phyloP scores from a whole-genome alignment of 2,888 invertebrate genomes.

The Drosophila niveifrons region DNA sequence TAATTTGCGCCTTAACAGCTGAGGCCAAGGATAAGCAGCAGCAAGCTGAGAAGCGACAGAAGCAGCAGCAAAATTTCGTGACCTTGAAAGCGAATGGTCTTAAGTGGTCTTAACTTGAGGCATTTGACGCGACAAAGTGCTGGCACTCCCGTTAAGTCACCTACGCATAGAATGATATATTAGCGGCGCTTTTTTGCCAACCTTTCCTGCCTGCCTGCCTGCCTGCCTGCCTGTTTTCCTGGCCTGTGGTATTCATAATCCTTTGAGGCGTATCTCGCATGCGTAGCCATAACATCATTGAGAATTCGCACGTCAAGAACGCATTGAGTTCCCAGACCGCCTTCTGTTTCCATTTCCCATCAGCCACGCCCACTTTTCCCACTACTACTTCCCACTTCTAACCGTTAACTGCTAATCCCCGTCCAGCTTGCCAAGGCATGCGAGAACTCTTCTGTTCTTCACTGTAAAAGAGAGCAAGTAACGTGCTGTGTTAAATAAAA shows the following conservation, averaged over 20 bases:
- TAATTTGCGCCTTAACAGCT: constrained; percentile 74
- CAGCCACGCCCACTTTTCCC: constrained; percentile 13
- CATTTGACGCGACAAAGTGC: constrained; percentile 63
- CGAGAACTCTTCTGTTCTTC: constrained; percentile 15
- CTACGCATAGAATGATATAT: constrained; percentile 46
- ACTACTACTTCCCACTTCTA: constrained; percentile 9
- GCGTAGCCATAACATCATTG: constrained; percentile 58
- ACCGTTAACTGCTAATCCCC: constrained; percentile 64
- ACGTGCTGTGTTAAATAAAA: constrained; percentile 69
- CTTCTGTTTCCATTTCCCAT: neutral
- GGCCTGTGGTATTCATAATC: constrained; percentile 48
- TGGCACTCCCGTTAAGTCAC: constrained; percentile 38
- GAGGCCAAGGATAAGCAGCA: constrained; percentile 55
- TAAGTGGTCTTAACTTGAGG: constrained; percentile 68
- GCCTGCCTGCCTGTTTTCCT: neutral
- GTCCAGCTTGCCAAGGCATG: constrained; percentile 64
- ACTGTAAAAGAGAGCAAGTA: constrained; percentile 16
- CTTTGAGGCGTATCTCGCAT: constrained; percentile 57
- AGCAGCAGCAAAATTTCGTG: constrained; percentile 21
- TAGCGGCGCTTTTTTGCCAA: constrained; percentile 9
- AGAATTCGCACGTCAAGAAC: constrained; percentile 76
- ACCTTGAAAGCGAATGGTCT: constrained; percentile 59
- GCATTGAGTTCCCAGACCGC: constrained; percentile 52
- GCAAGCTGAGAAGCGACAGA: constrained; percentile 33
- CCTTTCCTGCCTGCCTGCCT: neutral